Evolutionary conservation across 2,113 vertebrate species (phyloP).

Genomic region (Crotophaga sulcirostris): DNA sequence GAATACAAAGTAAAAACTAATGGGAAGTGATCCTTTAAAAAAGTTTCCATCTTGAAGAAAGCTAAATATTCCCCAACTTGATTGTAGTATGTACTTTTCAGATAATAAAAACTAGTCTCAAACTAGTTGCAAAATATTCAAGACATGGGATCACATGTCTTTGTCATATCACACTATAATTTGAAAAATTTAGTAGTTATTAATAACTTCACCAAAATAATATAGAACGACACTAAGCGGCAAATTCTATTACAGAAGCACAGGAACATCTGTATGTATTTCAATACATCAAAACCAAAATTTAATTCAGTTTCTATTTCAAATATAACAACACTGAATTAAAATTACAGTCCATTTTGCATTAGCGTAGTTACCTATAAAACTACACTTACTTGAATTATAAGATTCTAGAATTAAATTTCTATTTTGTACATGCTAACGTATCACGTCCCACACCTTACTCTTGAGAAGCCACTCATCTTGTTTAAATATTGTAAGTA

Average conservation of each 20-base stretch:
- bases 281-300: neutral
- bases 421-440: neutral
- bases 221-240: neutral
- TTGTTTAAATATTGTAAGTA: neutral
- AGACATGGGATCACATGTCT: neutral
- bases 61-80: neutral
- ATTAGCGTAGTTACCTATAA: neutral
- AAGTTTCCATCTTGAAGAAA: neutral
- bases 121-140: neutral
- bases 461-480: neutral
- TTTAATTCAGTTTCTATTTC: neutral
- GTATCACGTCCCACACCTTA: neutral
- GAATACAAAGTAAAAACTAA: neutral
- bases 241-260: neutral
- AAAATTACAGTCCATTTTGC: neutral
- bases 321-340: neutral
- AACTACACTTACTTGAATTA: neutral
- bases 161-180: neutral
- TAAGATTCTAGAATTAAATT: neutral
- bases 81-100: neutral
- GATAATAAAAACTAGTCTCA: neutral
- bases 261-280: neutral
- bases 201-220: neutral
- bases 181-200: neutral
- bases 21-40: neutral